Evolutionary conservation across 2,797 vertebrate genomes (phyloP).

Genomic region (Pipistrellus pipistrellus): DNA sequence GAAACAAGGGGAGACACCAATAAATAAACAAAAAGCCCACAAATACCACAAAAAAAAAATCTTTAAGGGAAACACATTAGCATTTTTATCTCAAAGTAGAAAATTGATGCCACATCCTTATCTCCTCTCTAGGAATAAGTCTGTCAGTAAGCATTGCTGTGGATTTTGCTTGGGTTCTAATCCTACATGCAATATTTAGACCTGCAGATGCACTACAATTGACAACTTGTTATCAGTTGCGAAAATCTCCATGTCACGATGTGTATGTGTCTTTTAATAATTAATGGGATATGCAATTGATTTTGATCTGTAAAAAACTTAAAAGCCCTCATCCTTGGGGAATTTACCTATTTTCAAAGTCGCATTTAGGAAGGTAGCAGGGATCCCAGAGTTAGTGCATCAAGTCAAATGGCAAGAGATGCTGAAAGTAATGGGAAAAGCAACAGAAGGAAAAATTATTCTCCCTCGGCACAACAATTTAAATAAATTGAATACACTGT

Average conservation of each 20-base stretch:
- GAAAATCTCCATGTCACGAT: neutral
- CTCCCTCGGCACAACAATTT: conserved; percentile 60
- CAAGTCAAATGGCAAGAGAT: neutral
- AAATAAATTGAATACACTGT: conserved; percentile 72
- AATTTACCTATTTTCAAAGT: neutral
- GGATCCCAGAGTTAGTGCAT: conserved; percentile 4
- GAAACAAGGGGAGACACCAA: neutral
- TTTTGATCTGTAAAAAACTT: neutral
- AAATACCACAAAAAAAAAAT: neutral
- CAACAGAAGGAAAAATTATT: conserved; percentile 65
- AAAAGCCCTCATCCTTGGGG: neutral
- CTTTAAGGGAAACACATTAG: neutral
- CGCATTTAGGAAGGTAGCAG: neutral
- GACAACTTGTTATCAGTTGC: neutral
- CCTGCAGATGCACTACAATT: fast-evolving
- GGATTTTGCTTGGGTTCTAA: neutral
- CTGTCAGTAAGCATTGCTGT: neutral
- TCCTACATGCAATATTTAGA: neutral
- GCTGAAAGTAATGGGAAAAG: conserved; percentile 43
- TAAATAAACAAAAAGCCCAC: neutral
- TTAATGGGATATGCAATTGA: neutral
- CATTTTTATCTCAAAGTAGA: neutral
- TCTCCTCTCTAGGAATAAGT: neutral
- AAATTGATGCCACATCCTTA: neutral
- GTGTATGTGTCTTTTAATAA: neutral